Percentiles rank a stretch among this genome's conserved stretches.
Evolutionary conservation across 2,888 invertebrate genomes (phyloP).

Genomic region (Lampropteryx suffumata): DNA sequence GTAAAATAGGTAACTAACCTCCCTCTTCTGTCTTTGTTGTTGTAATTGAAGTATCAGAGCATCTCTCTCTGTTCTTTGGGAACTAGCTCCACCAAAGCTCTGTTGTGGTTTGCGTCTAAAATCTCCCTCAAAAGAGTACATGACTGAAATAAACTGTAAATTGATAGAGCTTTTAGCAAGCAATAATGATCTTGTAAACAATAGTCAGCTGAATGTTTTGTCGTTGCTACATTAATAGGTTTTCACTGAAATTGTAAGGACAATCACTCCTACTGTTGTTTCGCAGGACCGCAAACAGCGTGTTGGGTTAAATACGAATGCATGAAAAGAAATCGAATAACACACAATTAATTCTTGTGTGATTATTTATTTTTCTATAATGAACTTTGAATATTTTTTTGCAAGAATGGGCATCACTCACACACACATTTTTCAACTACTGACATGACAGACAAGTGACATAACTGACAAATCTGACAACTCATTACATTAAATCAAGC

Average conservation of each 20-base stretch:
- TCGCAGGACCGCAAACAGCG: not conserved
- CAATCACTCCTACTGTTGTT: not conserved
- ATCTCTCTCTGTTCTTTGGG: slow-evolving; percentile 85
- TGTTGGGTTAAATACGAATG: not conserved
- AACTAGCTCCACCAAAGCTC: slow-evolving; percentile 94
- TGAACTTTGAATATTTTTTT: too few species aligned
- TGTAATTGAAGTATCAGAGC: slow-evolving; percentile 91
- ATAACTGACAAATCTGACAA: too few species aligned
- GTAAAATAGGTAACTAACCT: slow-evolving; percentile 75
- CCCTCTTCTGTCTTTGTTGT: slow-evolving; percentile 92
- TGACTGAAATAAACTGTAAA: slow-evolving; percentile 50
- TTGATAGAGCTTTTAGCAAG: slow-evolving; percentile 1
- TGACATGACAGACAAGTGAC: too few species aligned
- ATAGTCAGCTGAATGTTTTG: slow-evolving; percentile 58
- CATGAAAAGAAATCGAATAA: not conserved
- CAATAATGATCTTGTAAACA: slow-evolving; percentile 54
- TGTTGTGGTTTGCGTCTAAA: slow-evolving; percentile 93
- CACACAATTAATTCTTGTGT: too few species aligned
- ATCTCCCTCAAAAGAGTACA: slow-evolving; percentile 95
- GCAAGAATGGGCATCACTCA: too few species aligned
- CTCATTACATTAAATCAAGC: too few species aligned
- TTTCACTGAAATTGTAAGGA: slow-evolving; percentile 1
- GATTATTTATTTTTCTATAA: too few species aligned
- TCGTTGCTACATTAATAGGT: slow-evolving; percentile 21
- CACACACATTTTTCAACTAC: too few species aligned